Conservation (phyloP, 2,113 vertebrate species). For the Ochotona princeps region DNA sequence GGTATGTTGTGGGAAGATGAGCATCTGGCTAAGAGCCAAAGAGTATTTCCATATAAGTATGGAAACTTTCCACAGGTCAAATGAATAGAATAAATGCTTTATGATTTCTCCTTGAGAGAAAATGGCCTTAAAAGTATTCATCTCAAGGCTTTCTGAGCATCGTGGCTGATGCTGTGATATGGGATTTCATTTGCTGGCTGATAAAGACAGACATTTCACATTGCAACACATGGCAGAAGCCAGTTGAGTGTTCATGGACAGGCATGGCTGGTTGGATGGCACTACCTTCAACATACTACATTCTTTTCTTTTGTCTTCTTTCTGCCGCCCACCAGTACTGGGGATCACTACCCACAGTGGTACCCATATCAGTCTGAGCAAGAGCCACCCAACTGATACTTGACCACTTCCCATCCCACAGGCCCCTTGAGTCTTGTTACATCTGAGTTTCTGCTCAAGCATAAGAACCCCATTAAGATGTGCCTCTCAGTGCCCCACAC, state of each 20-base stretch:
- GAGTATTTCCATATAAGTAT: conserved; percentile 44
- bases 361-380: background rate
- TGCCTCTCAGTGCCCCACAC: background rate
- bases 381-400: background rate
- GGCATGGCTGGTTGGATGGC: background rate
- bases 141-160: conserved; percentile 1
- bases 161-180: background rate
- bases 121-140: background rate
- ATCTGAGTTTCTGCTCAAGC: background rate
- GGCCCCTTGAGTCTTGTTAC: background rate
- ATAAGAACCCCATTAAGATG: background rate
- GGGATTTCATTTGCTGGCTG: background rate
- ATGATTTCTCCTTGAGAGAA: background rate
- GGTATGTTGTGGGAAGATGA: background rate
- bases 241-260: background rate
- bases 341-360: background rate
- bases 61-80: conserved; percentile 38
- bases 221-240: background rate
- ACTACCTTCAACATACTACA: background rate
- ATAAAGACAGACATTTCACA: background rate
- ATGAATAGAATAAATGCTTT: conserved; percentile 40
- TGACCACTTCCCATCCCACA: background rate
- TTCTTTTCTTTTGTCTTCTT: background rate
- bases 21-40: background rate
- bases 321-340: no score